These are phyloP conservation scores for Ypsolopha sequella DNA, from an alignment of 2,888 invertebrate species.

Conservation along the genomic window DNA sequence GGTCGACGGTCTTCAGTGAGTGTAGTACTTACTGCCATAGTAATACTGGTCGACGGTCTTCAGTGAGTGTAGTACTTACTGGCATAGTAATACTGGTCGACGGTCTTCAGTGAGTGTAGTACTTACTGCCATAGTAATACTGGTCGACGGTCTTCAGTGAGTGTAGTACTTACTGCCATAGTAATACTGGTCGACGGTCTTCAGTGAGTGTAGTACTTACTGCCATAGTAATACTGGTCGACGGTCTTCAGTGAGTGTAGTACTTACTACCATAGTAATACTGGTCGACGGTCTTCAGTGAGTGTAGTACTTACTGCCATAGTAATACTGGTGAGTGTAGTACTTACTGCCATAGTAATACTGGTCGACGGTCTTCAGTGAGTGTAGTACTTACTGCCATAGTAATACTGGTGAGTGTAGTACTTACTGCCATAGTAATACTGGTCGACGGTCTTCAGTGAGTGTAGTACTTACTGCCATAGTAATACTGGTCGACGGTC, in stretches of 20 bases:
- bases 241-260: slow-evolving; percentile 88
- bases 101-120: too few species aligned
- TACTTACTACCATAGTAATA: neutral
- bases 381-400: too few species aligned
- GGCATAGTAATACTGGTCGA: neutral
- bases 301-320: neutral
- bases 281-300: slow-evolving; percentile 94
- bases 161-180: too few species aligned
- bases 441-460: slow-evolving; percentile 92
- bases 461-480: neutral
- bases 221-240: slow-evolving; percentile 92
- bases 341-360: too few species aligned
- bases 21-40: neutral
- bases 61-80: slow-evolving; percentile 43
- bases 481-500: slow-evolving; percentile 82
- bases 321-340: too few species aligned
- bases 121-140: too few species aligned
- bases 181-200: too few species aligned
- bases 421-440: slow-evolving; percentile 87
- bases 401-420: too few species aligned
- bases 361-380: too few species aligned
- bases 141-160: too few species aligned
- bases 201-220: too few species aligned
- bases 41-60: slow-evolving; percentile 88
- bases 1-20: slow-evolving; percentile 93